Percentiles rank a stretch among this genome's conserved stretches.
Conservation (phyloP, 2,797 vertebrate genomes). For the Antennarius maculatus region DNA sequence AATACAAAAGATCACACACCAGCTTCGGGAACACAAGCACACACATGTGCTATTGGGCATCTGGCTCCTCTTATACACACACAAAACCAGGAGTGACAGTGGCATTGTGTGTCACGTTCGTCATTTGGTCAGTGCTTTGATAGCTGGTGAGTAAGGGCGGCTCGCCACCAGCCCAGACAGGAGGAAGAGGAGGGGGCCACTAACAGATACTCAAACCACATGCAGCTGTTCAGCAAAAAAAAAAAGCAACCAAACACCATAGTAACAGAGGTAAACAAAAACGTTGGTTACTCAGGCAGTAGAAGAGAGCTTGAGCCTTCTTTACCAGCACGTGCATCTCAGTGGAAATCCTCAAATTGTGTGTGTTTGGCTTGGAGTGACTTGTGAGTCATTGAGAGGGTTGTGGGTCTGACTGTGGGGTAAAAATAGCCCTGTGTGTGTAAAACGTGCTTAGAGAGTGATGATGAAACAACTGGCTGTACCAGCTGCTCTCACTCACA, state of each 20-base stretch:
- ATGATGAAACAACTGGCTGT: slow-evolving; percentile 60
- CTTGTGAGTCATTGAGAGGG: slow-evolving; percentile 56
- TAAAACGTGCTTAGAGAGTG: slow-evolving; percentile 55
- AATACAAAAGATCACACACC: slow-evolving; percentile 15
- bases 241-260: slow-evolving; percentile 20
- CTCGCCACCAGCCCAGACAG: slow-evolving; percentile 46
- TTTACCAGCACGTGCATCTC: slow-evolving; percentile 27
- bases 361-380: slow-evolving; percentile 28
- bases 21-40: slow-evolving; percentile 47
- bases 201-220: slow-evolving; percentile 77
- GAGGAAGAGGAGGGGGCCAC: slow-evolving; percentile 9
- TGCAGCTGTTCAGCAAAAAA: slow-evolving; percentile 66
- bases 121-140: slow-evolving; percentile 72
- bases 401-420: slow-evolving; percentile 35
- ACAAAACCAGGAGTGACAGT: slow-evolving; percentile 62
- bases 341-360: slow-evolving; percentile 42
- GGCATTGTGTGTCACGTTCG: slow-evolving; percentile 24
- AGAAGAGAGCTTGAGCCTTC: slow-evolving; percentile 16
- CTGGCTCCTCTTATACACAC: slow-evolving; percentile 79
- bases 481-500: slow-evolving; percentile 29
- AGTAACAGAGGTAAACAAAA: slow-evolving; percentile 31
- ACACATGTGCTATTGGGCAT: slow-evolving; percentile 62
- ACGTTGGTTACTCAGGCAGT: slow-evolving; percentile 12
- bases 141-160: slow-evolving; percentile 60
- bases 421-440: slow-evolving; percentile 67